Evolutionary conservation across 2,797 vertebrate genomes (phyloP), one percentile per base, ranked within the genome.

Genomic region (Oreortyx pictus): DNA sequence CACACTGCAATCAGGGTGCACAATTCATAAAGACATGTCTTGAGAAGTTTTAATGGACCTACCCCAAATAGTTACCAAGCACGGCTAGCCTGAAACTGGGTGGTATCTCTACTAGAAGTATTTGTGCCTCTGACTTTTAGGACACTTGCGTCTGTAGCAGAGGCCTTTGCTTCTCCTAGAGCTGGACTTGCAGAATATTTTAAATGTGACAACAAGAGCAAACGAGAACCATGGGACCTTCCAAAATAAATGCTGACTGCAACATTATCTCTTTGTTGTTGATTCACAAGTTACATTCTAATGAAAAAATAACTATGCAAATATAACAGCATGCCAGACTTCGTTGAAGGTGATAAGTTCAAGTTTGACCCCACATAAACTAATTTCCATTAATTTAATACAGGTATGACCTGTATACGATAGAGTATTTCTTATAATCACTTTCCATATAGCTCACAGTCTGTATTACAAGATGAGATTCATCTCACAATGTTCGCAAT

Each of bases 181-280:
- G 3, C 17, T 24, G 7, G 44, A 70, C 7, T 52, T 83, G 27
- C 16, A 50, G 47, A 70, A 78, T 35, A 31, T 77, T 77, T 49
- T 37, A 24, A 35, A 70, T 7, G 5, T 29, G 18, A 0, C 0
- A 15, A n/a, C 1, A 19, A 70, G 17, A 14, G 29, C 19, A 91
- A 50, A 87, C 11, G 29, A 35, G 46, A 90, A 17, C 25, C 59
- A 68, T 12, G 37, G 39, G 67, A 84, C 41, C 12, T 74, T 74
- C 88, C 57, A 62, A 68, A 82, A 56, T 43, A 27, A 46, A 23
- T 71, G 44, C 31, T 91, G n/a, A 24, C 24, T 14, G 37, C 27
- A 82, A 52, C 7, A 13, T n/a, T 93, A 76, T 11, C 74, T 89
- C 80, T 62, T 86, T 73, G 46, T 15, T 56, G 29, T 81, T 94